These are phyloP conservation scores for Sus cebifrons DNA, from an alignment of 2,797 vertebrate species.

Conservation along the genomic window DNA sequence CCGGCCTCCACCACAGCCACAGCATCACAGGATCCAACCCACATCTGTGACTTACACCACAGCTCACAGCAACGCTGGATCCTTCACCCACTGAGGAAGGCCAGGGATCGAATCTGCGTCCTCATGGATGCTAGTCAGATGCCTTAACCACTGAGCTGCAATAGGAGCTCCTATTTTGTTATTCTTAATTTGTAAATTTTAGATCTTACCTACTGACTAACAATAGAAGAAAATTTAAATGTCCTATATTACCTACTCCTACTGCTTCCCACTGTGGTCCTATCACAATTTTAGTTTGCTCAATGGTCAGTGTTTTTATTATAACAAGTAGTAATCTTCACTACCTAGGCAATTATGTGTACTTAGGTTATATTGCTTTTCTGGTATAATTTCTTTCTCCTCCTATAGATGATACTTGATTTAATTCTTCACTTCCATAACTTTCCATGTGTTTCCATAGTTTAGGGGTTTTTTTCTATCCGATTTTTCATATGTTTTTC, in stretches of 20 bases:
- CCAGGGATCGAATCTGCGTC: no score
- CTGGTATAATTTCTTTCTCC: not conserved
- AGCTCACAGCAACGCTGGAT: no score
- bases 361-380: slow-evolving; percentile 26
- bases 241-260: not conserved
- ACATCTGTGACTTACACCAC: no score
- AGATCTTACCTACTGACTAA: not conserved
- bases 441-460: not conserved
- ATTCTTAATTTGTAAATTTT: slow-evolving; percentile 8
- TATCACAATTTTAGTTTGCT: not conserved
- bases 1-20: no score
- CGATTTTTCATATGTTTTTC: not conserved
- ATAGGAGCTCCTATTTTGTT: not conserved
- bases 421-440: not conserved
- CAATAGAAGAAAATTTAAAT: slow-evolving; percentile 14
- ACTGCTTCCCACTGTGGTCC: not conserved
- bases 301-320: not conserved
- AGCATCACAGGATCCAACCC: no score
- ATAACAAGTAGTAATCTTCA: not conserved
- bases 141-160: no score
- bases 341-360: not conserved
- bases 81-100: no score
- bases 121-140: no score
- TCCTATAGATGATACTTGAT: not conserved
- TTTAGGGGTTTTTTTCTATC: not conserved